A percentile compares a stretch with the other conserved stretches of the same genome.
These are phyloP conservation scores for Chrysemys picta DNA, from an alignment of 2,113 vertebrate genomes.

Conservation along the genomic window DNA sequence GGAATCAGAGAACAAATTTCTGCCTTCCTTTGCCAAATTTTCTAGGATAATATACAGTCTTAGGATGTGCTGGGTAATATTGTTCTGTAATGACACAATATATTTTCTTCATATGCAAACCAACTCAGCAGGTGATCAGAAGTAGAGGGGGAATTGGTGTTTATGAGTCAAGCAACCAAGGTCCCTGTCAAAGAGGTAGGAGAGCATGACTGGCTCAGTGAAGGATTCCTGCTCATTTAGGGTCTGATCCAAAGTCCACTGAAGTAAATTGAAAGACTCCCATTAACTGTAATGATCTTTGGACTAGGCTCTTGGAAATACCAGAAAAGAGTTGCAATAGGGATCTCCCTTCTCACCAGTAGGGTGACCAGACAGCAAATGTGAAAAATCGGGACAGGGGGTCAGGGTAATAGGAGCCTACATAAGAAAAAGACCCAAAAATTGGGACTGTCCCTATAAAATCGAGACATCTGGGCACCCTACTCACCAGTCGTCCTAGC, in stretches of 20 bases:
- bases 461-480: no score
- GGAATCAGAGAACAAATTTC: not conserved
- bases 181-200: not conserved
- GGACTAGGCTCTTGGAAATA: not conserved
- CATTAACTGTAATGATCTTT: not conserved
- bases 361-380: no score
- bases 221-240: not conserved
- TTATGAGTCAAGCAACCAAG: not conserved
- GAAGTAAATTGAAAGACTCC: not conserved
- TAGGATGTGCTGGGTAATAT: not conserved
- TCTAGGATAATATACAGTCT: no score
- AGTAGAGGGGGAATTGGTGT: not conserved
- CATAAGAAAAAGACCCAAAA: no score
- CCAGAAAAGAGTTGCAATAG: not conserved
- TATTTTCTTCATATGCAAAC: not conserved
- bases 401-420: no score
- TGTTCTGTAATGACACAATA: not conserved
- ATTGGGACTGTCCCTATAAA: no score
- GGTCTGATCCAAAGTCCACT: not conserved
- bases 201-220: not conserved
- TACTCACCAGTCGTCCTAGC: not conserved
- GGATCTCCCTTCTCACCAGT: not conserved
- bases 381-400: no score
- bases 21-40: not conserved
- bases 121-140: not conserved